Base-by-base conservation (phyloP, 2,888 invertebrate species). In the Sisyra terminalis region DNA sequence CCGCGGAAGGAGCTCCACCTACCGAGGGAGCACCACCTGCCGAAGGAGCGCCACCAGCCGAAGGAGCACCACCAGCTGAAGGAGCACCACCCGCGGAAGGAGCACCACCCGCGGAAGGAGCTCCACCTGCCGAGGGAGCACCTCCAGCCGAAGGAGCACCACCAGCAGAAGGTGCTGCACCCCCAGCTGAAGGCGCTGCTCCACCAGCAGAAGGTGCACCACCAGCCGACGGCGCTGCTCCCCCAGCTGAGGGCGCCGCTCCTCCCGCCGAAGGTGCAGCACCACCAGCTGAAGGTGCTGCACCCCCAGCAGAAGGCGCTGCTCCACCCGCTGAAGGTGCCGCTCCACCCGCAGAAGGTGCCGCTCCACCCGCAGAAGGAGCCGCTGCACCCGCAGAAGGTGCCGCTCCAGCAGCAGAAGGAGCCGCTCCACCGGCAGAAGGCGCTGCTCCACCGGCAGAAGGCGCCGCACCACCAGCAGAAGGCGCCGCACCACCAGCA, bases 131-230 rank as follows among this genome's bases (percentile, higher is more conserved):
- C 40, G 48, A 45, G 45, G 53, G 48, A n/a, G 52, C 55, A 10
- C 54, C 53, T 41, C 53, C 52, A 15, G 51, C 56, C 2, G 51
- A 54, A 42, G 58, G 46, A 11, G 54, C 53, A 13, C 47, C 51
- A 36, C 46, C 51, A 2, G 54, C 52, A 34, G 53, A 46, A 34
- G 47, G 45, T 35, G 51, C 52, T 7, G n/a, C 24, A 24, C 51
- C 52, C 17, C 52, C 56, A 8, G 52, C 52, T 2, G 51, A 54
- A 44, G 56, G 52, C 8, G 57, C 55, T 11, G 55, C 58, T 34
- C 54, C 58, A 17, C 50, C 54, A 13, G 15, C 29, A 15, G 30
- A 58, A 1, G 61, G 58, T 38, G 58, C 57, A 35, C 58, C 62
- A 11, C 50, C 55, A 11, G 48, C 50, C 29, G 50, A 50, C 50